phyloP scores from a whole-genome alignment of 2,113 vertebrate genomes.

The Capreolus pygargus region DNA sequence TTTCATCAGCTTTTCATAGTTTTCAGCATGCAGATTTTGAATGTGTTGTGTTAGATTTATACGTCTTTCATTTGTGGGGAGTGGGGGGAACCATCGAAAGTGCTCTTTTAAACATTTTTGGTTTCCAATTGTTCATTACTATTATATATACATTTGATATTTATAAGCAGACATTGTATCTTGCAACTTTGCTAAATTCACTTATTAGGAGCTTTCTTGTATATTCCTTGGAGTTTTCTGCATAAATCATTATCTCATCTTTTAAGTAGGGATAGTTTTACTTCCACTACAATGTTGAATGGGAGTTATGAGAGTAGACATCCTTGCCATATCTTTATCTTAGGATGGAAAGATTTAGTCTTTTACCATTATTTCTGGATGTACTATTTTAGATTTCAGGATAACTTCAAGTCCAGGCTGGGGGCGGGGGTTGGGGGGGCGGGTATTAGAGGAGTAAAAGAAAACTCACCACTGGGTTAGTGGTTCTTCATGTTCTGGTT shows the following conservation, averaged over 20 bases:
- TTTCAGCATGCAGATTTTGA: background rate
- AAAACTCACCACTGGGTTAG: background rate
- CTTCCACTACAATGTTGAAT: background rate
- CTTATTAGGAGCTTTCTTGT: background rate
- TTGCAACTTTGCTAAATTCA: background rate
- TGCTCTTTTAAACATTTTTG: slow-evolving; percentile 12
- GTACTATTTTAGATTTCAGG: background rate
- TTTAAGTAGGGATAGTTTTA: background rate
- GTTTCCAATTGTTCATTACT: background rate
- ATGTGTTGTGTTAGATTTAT: background rate
- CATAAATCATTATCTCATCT: background rate
- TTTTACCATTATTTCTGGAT: background rate
- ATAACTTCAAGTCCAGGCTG: background rate
- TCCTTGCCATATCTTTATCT: background rate
- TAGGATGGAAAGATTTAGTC: background rate
- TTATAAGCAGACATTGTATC: background rate
- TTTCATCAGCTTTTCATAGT: background rate
- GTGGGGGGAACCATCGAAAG: background rate
- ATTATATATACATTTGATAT: background rate
- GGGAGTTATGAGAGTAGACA: background rate
- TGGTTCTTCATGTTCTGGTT: background rate
- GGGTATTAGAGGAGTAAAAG: background rate
- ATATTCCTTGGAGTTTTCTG: background rate
- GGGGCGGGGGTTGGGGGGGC: background rate
- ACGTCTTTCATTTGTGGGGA: background rate